Percentiles rank a stretch among this genome's conserved stretches.
Conservation (phyloP, 2,888 invertebrate species). For the Eustalomyia histrio region DNA sequence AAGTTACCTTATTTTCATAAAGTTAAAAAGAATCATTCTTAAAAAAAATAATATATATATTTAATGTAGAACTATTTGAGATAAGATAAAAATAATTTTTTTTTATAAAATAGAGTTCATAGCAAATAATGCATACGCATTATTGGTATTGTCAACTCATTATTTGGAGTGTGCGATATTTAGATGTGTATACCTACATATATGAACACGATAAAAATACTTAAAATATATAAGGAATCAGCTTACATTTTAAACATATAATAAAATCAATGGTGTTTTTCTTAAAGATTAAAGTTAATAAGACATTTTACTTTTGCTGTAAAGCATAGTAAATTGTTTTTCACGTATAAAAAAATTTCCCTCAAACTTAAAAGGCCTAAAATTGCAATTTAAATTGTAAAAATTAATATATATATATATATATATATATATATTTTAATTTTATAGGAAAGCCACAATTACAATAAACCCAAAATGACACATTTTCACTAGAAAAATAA, state of each 20-base stretch:
- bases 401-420: too few relatives aligned
- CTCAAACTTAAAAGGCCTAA: too few relatives aligned
- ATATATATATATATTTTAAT: too few relatives aligned
- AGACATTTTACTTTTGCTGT: too few relatives aligned
- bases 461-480: too few relatives aligned
- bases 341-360: too few relatives aligned
- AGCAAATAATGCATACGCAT: slow-evolving; percentile 37
- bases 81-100: slow-evolving; percentile 24
- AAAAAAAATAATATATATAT: slow-evolving; percentile 13
- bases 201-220: slow-evolving; percentile 47
- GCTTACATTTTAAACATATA: slow-evolving; percentile 58
- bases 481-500: too few relatives aligned
- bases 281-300: neutral
- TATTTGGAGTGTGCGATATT: slow-evolving; percentile 40
- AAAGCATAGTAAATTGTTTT: too few relatives aligned
- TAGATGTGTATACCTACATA: slow-evolving; percentile 15
- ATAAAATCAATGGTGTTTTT: slow-evolving; percentile 3
- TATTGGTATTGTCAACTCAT: slow-evolving; percentile 60
- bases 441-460: too few relatives aligned
- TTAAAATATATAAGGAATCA: slow-evolving; percentile 59
- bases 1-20: slow-evolving; percentile 44
- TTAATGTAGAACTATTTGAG: slow-evolving; percentile 55
- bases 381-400: too few relatives aligned
- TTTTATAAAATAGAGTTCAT: slow-evolving; percentile 47
- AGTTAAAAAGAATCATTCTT: slow-evolving; percentile 24